Evolutionary conservation across 1,140 invertebrate genomes (phyloP), one percentile per base, ranked within the genome.

Genomic region (Brachionus koreanus): DNA sequence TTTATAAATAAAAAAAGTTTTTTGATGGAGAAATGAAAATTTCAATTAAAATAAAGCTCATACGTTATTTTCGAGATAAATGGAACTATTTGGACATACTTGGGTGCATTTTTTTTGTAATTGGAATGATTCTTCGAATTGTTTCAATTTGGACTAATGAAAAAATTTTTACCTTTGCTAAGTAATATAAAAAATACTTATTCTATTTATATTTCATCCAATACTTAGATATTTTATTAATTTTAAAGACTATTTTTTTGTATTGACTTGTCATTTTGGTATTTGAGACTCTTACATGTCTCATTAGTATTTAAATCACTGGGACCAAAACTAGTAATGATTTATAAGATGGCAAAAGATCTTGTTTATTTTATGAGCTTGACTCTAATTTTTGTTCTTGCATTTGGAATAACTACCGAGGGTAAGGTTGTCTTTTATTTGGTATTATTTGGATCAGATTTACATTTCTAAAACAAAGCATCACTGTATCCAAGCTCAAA

Each of bases 401-500:
- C 75, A 29, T 77, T 77, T 77, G 75, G 75, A 29, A 77, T 77
- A 16, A 77, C 75, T n/a, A 77, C 75, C 6, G 46, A 77, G 39
- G 72, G 63, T 67, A 67, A 25, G 10, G 10, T 63, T 63, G 19
- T 16, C 13, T 12, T n/a, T n/a, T 35, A 33, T 67, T n/a, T 33
- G 23, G 3, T 35, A 33, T 33, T 29, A 29, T 29, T 9, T 29
- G 1, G 29, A 35, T 65, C n/a, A 33, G 10, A 35, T 67, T 67
- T 35, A n/a, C n/a, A 67, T 33, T 35, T 35, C 35, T 9, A 5
- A 67, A 67, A 33, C 29, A 13, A 67, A 72, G 85, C 85, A 5
- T 85, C 87, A 39, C 83, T 87, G 83, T 86, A 86, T 72, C 87
- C 87, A 13, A 86, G 87, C 43, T 74, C 85, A 0, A 77, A 83